These are phyloP conservation scores for Triops cancriformis DNA, from an alignment of 1,140 invertebrate species.

Conservation along the genomic window DNA sequence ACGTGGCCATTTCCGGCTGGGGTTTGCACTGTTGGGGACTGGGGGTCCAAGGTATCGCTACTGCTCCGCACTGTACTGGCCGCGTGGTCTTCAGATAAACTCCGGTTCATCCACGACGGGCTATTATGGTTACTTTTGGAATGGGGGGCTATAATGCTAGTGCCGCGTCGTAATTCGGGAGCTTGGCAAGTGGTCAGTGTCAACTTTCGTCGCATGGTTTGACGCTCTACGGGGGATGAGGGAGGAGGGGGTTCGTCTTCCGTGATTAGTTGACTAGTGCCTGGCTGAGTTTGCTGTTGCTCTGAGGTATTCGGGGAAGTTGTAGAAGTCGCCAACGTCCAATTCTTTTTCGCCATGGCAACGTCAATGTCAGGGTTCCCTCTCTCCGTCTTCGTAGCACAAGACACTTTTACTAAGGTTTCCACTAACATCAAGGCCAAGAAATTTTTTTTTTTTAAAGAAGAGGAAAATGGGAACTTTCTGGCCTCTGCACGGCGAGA, in stretches of 20 bases:
- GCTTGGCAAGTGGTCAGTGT: constrained; percentile 8
- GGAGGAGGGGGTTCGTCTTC: background rate
- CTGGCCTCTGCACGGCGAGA: no score
- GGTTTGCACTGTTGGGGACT: background rate
- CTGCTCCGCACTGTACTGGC: background rate
- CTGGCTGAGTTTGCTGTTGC: background rate
- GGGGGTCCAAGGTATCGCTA: background rate
- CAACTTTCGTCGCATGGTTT: constrained; percentile 5
- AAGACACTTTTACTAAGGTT: background rate
- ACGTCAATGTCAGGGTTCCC: constrained; percentile 6
- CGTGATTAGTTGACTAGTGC: background rate
- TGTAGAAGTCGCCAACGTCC: constrained; percentile 8
- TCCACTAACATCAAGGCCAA: constrained; percentile 10
- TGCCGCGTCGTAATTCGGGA: background rate
- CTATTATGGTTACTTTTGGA: background rate
- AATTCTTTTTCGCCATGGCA: constrained; percentile 13
- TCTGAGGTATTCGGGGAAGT: background rate
- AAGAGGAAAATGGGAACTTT: no score
- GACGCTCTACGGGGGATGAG: background rate
- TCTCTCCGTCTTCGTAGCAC: background rate
- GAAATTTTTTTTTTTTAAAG: background rate
- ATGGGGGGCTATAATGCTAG: background rate
- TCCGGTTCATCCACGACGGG: background rate
- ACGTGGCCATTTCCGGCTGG: background rate
- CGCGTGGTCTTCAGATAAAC: background rate